Evolutionary conservation across 2,113 vertebrate genomes (phyloP).

Genomic region (Poeciliopsis occidentalis): DNA sequence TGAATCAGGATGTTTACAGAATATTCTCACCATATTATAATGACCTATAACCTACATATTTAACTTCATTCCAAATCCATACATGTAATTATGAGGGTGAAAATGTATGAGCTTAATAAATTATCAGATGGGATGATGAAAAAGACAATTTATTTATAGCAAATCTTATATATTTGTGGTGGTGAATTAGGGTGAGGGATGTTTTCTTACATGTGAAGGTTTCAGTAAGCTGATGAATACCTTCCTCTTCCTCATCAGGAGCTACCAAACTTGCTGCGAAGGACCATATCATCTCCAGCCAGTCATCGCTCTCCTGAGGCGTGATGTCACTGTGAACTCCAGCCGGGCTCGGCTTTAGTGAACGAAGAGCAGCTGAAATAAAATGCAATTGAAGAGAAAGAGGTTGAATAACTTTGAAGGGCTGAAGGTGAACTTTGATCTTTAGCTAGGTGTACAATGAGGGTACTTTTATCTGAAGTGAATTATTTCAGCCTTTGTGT

Average conservation of each 20-base stretch:
- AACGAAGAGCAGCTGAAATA: slow-evolving; percentile 41
- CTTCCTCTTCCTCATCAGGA: slow-evolving; percentile 76
- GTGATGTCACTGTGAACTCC: slow-evolving; percentile 9
- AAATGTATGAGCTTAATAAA: neutral
- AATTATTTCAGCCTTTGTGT: too few relatives aligned
- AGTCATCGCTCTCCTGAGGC: slow-evolving; percentile 54
- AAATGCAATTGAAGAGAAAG: too few relatives aligned
- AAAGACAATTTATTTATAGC: neutral
- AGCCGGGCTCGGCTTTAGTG: slow-evolving; percentile 36
- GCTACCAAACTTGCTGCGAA: slow-evolving; percentile 62
- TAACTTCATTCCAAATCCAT: neutral
- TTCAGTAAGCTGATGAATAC: slow-evolving; percentile 76
- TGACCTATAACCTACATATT: neutral
- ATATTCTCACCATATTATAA: neutral
- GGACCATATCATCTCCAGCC: slow-evolving; percentile 63
- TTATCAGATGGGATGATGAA: neutral
- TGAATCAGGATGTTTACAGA: neutral
- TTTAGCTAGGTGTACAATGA: too few relatives aligned
- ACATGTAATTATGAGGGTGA: neutral
- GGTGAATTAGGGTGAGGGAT: slow-evolving; percentile 40
- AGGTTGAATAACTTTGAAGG: neutral
- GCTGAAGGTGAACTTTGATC: neutral
- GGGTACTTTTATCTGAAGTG: too few relatives aligned
- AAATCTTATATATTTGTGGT: neutral
- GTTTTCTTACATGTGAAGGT: slow-evolving; percentile 74